Conservation (phyloP, 2,888 invertebrate species). For the Aphodius sticticus region DNA sequence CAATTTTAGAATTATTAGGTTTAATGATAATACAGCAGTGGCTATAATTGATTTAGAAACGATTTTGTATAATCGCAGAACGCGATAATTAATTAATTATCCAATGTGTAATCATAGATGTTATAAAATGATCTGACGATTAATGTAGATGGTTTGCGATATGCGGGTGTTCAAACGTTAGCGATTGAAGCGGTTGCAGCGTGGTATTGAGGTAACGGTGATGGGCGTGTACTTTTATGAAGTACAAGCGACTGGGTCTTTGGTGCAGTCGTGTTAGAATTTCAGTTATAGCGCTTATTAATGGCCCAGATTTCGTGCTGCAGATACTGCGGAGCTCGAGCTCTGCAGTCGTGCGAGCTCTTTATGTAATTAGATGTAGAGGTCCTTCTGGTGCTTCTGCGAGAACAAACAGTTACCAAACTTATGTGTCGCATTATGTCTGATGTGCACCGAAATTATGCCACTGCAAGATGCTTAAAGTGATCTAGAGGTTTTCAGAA, state of each 20-base stretch:
- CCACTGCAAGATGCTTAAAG: background rate
- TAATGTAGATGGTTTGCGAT: too few relatives aligned
- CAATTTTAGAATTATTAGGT: too few relatives aligned
- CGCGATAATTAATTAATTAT: too few relatives aligned
- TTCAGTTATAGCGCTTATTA: conserved; percentile 22
- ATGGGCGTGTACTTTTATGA: background rate
- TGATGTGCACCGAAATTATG: background rate
- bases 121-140: too few relatives aligned
- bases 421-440: background rate
- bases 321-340: background rate
- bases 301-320: conserved; percentile 6
- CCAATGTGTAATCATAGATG: too few relatives aligned
- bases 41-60: too few relatives aligned
- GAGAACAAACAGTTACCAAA: background rate
- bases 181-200: too few relatives aligned
- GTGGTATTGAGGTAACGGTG: background rate
- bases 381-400: background rate
- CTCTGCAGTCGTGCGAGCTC: background rate
- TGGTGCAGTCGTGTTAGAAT: conserved; percentile 10
- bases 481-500: background rate
- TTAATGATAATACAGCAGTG: too few relatives aligned
- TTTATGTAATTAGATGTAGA: background rate
- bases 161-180: too few relatives aligned
- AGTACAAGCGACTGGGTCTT: background rate
- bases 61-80: too few relatives aligned